A percentile compares a stretch with the other conserved stretches of the same genome.
Conservation (phyloP, 2,797 vertebrate genomes). For the Spinus pinus region DNA sequence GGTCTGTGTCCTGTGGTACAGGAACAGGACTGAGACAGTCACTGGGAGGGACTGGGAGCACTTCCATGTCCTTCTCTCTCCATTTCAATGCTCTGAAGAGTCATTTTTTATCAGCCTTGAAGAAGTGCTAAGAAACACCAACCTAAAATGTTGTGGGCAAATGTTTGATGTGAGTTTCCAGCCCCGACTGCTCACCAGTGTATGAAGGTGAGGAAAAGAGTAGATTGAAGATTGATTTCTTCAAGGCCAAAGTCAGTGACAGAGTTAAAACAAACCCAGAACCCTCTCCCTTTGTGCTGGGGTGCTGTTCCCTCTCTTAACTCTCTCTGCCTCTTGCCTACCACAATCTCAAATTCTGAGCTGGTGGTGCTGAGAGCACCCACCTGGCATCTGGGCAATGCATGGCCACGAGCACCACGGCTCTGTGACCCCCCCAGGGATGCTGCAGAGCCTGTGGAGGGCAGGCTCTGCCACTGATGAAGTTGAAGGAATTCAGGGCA, state of each 20-base stretch:
- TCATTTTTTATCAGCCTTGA: not conserved
- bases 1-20: fast-evolving
- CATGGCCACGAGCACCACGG: fast-evolving
- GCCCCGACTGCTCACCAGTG: not conserved
- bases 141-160: not conserved
- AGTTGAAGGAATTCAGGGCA: not conserved
- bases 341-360: fast-evolving
- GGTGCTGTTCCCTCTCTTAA: not conserved
- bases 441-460: not conserved
- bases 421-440: fast-evolving
- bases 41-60: not conserved
- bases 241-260: not conserved
- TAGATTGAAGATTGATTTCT: not conserved
- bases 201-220: not conserved
- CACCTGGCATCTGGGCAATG: not conserved
- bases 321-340: not conserved
- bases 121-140: not conserved
- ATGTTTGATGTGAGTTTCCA: not conserved
- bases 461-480: not conserved
- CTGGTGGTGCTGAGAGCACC: not conserved
- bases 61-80: not conserved
- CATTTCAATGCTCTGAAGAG: not conserved
- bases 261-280: not conserved
- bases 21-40: not conserved
- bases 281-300: fast-evolving